Percentiles rank a stretch among this genome's conserved stretches.
Conservation (phyloP, 2,113 vertebrate species). For the Anas platyrhynchos region DNA sequence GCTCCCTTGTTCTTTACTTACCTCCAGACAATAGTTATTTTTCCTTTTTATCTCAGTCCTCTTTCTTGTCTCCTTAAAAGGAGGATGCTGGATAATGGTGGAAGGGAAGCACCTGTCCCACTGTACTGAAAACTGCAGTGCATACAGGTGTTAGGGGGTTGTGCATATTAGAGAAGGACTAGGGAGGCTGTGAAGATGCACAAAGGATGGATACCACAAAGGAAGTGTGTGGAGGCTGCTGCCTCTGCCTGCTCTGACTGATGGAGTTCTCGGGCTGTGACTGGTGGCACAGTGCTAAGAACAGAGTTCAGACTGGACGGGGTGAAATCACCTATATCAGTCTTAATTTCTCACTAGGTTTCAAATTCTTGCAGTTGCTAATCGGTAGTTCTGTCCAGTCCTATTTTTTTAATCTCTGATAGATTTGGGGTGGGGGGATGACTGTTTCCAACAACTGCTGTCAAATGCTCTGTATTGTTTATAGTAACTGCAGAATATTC, state of each 20-base stretch:
- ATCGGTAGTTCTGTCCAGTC: background rate
- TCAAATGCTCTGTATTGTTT: constrained; percentile 36
- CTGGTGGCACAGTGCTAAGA: background rate
- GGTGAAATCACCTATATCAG: background rate
- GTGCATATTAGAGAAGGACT: background rate
- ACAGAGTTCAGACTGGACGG: background rate
- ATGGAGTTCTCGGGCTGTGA: background rate
- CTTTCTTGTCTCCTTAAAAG: background rate
- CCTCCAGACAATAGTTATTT: background rate
- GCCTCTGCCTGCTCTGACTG: background rate
- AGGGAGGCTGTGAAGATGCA: background rate
- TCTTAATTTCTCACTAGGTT: background rate
- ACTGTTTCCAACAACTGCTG: background rate
- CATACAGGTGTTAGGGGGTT: background rate
- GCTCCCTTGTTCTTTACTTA: background rate
- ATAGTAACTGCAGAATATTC: constrained; percentile 56
- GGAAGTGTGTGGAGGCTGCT: background rate
- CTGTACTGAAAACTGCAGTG: background rate
- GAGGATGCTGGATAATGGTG: background rate
- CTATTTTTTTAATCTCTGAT: background rate
- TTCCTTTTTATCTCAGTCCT: background rate
- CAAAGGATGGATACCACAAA: background rate
- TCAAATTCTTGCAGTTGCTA: background rate
- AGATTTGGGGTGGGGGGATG: background rate
- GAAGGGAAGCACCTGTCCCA: background rate